Base-by-base conservation (phyloP, 2,888 invertebrate genomes). In the Glyphotaelius pellucidus region DNA sequence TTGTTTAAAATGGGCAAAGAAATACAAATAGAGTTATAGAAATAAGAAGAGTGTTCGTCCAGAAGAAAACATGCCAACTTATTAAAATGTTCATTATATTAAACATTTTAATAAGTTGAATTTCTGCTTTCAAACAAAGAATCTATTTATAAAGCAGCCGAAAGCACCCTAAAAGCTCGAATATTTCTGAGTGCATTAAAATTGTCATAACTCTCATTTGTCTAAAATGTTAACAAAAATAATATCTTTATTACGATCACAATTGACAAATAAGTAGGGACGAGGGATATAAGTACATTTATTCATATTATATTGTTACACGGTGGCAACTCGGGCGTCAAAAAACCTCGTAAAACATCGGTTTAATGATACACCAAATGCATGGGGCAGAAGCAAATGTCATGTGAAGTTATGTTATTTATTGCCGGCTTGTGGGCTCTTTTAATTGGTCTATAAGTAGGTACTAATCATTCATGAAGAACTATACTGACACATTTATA, bases 301-400 rank as follows among this genome's bases (percentile, higher is more conserved):
- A 31, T 67, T 67, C 67, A 67, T 67, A n/a, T 67, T 67, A 67
- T 67, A 67, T 67, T 83, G 11, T 3, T 19, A 35, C 25, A 83
- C 83, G 7, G 35, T 42, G n/a, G n/a, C 86, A 30, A 42, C 42
- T 47, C 42, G 38, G 42, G n/a, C 86, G 86, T 86, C 86, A 47
- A 30, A 86, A 86, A 86, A 86, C 85, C 38, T 86, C 85, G 47
- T 86, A 86, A 86, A 86, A 86, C 86, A 86, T 86, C 31, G n/a
- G 14, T 86, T 86, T 86, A 86, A 86, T 86, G 42, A 86, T 86
- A 86, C 86, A 38, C 86, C 38, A 42, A 85, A 86, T 86, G 25
- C 86, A 35, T 38, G 19, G 15, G 83, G 86, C 47, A 86, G 86
- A 38, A 35, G n/a, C 86, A 86, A 86, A 47, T n/a, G 86, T 86